These are phyloP conservation scores for Lepidurus arcticus DNA, from an alignment of 1,140 invertebrate genomes.

Conservation along the genomic window DNA sequence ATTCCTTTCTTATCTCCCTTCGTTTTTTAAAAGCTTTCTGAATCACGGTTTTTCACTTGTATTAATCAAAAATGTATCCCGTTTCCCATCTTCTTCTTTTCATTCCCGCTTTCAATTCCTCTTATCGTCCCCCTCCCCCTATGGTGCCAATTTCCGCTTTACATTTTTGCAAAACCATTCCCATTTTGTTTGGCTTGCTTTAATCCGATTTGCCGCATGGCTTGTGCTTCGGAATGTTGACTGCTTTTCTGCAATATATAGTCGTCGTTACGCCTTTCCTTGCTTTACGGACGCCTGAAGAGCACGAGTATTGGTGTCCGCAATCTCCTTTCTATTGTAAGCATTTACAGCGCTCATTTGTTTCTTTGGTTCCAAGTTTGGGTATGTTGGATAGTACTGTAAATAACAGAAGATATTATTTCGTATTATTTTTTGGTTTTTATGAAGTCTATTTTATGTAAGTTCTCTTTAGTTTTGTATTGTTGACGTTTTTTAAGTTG, in stretches of 20 bases:
- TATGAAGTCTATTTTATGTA: slow-evolving; percentile 25
- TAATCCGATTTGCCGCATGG: slow-evolving; percentile 28
- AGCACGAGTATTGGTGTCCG: slow-evolving; percentile 74
- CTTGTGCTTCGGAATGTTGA: not conserved
- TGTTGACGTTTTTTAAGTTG: slow-evolving; percentile 28
- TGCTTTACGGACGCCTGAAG: slow-evolving; percentile 73
- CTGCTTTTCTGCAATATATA: slow-evolving; percentile 26
- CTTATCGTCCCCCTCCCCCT: slow-evolving; percentile 12
- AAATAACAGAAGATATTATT: slow-evolving; percentile 30
- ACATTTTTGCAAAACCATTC: slow-evolving; percentile 30
- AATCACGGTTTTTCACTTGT: not conserved
- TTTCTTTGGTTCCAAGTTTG: slow-evolving; percentile 10
- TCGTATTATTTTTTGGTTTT: slow-evolving; percentile 28
- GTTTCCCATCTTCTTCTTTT: slow-evolving; percentile 24
- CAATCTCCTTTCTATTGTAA: slow-evolving; percentile 45
- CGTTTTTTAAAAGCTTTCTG: not conserved
- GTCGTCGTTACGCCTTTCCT: slow-evolving; percentile 48
- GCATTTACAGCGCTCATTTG: not conserved
- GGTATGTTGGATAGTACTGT: not conserved
- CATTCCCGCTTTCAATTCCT: not conserved
- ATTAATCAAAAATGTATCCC: slow-evolving; percentile 33
- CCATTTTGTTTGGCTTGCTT: slow-evolving; percentile 29
- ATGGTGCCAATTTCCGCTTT: slow-evolving; percentile 21
- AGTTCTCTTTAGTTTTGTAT: slow-evolving; percentile 7
- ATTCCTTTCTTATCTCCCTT: not conserved